Evolutionary conservation across 2,797 vertebrate species (phyloP).

Genomic region (Avahi laniger): DNA sequence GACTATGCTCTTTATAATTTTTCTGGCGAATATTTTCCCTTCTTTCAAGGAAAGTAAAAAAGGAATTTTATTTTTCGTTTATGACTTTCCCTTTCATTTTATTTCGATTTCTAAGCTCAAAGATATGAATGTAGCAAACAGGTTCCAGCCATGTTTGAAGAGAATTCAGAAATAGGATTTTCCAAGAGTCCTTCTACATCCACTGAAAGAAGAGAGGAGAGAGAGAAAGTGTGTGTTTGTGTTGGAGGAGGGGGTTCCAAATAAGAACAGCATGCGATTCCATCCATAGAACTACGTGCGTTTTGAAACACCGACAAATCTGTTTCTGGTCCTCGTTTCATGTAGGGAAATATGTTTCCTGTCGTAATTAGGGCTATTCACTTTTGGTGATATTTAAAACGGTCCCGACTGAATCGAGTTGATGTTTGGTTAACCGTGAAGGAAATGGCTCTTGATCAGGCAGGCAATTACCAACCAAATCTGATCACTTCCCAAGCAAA

Average conservation of each 20-base stretch:
- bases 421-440: slow-evolving; percentile 84
- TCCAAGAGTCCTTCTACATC: neutral
- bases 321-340: slow-evolving; percentile 75
- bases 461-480: slow-evolving; percentile 82
- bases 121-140: neutral
- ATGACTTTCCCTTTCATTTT: neutral
- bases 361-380: slow-evolving; percentile 80
- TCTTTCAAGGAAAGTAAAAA: slow-evolving; percentile 13
- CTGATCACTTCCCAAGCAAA: slow-evolving; percentile 80
- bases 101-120: neutral
- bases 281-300: neutral
- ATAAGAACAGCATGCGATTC: neutral
- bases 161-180: slow-evolving; percentile 17
- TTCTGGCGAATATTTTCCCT: neutral
- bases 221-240: neutral
- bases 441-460: slow-evolving; percentile 85
- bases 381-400: slow-evolving; percentile 81
- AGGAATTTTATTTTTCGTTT: neutral
- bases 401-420: slow-evolving; percentile 81
- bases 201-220: neutral
- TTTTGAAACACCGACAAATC: slow-evolving; percentile 71
- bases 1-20: neutral
- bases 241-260: neutral
- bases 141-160: neutral
- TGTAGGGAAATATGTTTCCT: slow-evolving; percentile 79